Evolutionary conservation across 2,797 vertebrate species (phyloP).

Genomic region (Micromesistius poutassou): DNA sequence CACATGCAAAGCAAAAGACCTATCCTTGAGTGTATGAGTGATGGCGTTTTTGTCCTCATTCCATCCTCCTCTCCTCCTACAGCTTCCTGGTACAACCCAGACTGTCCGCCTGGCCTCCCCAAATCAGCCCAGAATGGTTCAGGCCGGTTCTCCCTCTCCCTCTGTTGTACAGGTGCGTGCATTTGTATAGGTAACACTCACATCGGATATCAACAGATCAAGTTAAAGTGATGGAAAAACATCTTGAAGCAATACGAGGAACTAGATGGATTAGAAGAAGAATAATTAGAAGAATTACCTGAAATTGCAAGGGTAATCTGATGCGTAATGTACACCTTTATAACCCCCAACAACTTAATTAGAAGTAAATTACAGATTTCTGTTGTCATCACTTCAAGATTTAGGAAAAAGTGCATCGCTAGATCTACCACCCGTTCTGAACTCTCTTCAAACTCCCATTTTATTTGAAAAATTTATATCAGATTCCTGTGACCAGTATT

Average conservation of each 20-base stretch:
- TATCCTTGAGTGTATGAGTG: not conserved
- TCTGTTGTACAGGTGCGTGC: constrained; percentile 56
- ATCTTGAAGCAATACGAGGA: not conserved
- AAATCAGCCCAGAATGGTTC: constrained; percentile 57
- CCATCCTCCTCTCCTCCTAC: not conserved
- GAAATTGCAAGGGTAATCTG: not conserved
- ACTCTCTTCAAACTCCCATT: not conserved
- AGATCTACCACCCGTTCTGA: not conserved
- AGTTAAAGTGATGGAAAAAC: not conserved
- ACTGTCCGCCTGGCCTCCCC: constrained; percentile 62
- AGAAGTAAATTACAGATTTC: not conserved
- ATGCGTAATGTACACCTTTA: not conserved
- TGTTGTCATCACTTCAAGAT: not conserved
- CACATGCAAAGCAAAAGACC: not conserved
- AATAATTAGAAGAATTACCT: no score
- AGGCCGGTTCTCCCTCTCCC: constrained; percentile 40
- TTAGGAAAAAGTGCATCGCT: not conserved
- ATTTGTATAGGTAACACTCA: not conserved
- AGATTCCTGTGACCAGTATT: not conserved
- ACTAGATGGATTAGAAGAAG: not conserved
- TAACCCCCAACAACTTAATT: not conserved
- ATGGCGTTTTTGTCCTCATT: not conserved
- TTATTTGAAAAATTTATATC: not conserved
- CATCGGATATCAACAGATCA: not conserved
- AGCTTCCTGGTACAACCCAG: constrained; percentile 53